These are phyloP conservation scores for Strigamia transsilvanica DNA, from an alignment of 2,888 invertebrate species.

Conservation along the genomic window DNA sequence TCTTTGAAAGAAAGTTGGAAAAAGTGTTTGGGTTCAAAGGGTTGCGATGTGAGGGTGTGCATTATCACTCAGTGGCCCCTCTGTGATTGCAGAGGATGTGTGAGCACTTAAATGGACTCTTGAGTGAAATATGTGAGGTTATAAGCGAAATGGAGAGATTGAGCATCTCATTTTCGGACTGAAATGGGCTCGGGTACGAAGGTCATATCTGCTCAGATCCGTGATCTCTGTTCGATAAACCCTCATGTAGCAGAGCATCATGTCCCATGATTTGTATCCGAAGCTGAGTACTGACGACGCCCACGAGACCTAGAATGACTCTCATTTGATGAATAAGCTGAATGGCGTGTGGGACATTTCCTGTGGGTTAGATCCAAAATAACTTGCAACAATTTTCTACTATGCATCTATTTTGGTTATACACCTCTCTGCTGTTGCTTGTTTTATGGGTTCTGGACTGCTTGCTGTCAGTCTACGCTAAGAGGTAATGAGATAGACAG, in stretches of 20 bases:
- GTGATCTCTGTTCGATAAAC: constrained; percentile 22
- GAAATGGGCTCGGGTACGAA: constrained; percentile 27
- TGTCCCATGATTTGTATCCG: constrained; percentile 31
- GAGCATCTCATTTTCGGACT: constrained; percentile 40
- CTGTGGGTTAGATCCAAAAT: constrained; percentile 19
- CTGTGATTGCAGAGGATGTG: constrained; percentile 49
- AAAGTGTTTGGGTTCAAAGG: neutral
- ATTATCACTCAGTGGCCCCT: constrained; percentile 25
- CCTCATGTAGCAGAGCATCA: neutral
- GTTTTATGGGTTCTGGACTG: constrained; percentile 25
- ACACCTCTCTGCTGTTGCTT: neutral
- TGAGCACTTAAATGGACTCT: constrained; percentile 42
- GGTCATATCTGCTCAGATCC: constrained; percentile 6
- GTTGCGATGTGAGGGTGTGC: neutral
- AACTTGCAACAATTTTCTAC: neutral
- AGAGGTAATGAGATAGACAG: constrained; percentile 1
- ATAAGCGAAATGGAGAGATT: constrained; percentile 39
- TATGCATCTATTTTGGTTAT: constrained; percentile 10
- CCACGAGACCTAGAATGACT: constrained; percentile 16
- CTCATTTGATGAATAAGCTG: constrained; percentile 28
- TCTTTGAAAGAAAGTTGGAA: neutral
- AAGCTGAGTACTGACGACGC: constrained; percentile 17
- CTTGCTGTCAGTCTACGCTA: neutral
- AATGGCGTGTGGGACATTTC: constrained; percentile 22
- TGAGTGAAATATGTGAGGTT: constrained; percentile 43